Percentiles rank a stretch among this genome's conserved stretches.
phyloP scores from a whole-genome alignment of 2,888 invertebrate species.

The Rhagium mordax region DNA sequence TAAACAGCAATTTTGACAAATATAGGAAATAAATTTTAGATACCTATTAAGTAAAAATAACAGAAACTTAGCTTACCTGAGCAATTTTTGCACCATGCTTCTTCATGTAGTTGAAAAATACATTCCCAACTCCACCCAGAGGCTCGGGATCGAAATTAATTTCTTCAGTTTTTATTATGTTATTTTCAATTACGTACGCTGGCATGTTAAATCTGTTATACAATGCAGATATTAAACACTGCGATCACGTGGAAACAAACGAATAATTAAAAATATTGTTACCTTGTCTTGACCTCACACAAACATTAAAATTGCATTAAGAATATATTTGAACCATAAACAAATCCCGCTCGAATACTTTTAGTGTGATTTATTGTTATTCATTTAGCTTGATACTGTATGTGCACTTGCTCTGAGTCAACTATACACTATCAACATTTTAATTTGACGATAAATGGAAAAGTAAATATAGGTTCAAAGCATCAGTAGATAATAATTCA shows the following conservation, averaged over 20 bases:
- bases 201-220: not conserved
- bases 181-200: constrained; percentile 13
- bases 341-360: not conserved
- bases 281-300: not conserved
- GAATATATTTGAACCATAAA: not conserved
- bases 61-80: constrained; percentile 17
- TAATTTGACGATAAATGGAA: constrained; percentile 18
- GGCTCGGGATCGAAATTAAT: constrained; percentile 9
- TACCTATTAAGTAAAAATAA: too few species aligned
- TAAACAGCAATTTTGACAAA: too few species aligned
- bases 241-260: too few species aligned
- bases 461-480: constrained; percentile 24
- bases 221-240: not conserved
- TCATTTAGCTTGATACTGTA: not conserved
- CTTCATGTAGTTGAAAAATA: constrained; percentile 11
- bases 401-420: not conserved
- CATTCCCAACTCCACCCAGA: constrained; percentile 24
- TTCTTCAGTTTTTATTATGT: constrained; percentile 25
- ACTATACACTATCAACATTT: constrained; percentile 24
- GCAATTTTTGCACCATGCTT: constrained; percentile 18
- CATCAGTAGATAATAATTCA: constrained; percentile 16
- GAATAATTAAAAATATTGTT: too few species aligned
- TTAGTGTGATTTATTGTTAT: not conserved
- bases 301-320: not conserved
- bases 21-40: too few species aligned